phyloP scores from a whole-genome alignment of 2,888 invertebrate genomes.

The Melinopterus prodromus region DNA sequence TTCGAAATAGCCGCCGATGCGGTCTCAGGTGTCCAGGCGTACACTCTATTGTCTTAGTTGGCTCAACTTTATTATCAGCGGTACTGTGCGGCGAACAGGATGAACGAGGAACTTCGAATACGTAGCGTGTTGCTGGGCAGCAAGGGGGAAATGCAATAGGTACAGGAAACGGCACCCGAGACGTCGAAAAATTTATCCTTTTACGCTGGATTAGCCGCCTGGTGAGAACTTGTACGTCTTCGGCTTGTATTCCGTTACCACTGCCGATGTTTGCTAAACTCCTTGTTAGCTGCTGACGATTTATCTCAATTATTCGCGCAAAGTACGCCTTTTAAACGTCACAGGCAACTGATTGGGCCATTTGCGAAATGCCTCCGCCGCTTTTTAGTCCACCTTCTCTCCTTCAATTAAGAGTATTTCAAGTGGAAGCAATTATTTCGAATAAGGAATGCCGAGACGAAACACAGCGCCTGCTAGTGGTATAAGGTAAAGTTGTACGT shows the following conservation, averaged over 20 bases:
- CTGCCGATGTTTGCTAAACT: too few species aligned
- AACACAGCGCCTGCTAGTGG: neutral
- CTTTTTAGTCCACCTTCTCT: neutral
- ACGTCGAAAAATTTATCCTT: slow-evolving; percentile 23
- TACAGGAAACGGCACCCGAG: neutral
- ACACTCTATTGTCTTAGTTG: slow-evolving; percentile 22
- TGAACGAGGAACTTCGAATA: slow-evolving; percentile 18
- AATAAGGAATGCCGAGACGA: neutral
- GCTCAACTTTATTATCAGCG: slow-evolving; percentile 23
- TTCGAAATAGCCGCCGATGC: slow-evolving; percentile 6
- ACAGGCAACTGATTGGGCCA: neutral
- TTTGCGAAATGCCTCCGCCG: neutral
- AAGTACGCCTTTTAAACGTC: neutral
- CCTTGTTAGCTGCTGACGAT: too few species aligned
- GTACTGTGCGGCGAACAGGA: neutral
- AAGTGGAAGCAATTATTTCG: neutral
- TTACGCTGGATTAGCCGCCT: slow-evolving; percentile 9
- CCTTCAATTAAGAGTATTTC: neutral
- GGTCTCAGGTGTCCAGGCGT: slow-evolving; percentile 18
- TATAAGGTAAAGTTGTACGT: neutral
- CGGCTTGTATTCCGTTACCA: neutral
- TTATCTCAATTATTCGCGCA: too few species aligned
- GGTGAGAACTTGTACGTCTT: neutral
- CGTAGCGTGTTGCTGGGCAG: neutral
- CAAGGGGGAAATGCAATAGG: slow-evolving; percentile 17